These are phyloP conservation scores for Trachelus troglodyta DNA, from an alignment of 2,888 invertebrate species.

Conservation along the genomic window DNA sequence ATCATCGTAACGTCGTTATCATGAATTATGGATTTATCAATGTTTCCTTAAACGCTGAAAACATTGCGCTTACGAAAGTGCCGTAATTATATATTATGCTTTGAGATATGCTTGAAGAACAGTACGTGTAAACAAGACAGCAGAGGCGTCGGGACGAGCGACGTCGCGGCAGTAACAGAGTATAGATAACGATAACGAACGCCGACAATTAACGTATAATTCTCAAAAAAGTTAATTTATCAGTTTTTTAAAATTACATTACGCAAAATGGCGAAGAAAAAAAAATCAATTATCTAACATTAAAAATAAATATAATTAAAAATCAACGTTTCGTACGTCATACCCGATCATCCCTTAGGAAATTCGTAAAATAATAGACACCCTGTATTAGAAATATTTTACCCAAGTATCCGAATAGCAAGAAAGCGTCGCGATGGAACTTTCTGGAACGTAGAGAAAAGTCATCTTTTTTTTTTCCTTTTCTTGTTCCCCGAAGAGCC, in stretches of 20 bases:
- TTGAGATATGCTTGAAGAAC: conserved; percentile 15
- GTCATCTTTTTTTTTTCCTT: background rate
- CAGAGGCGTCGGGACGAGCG: conserved; percentile 5
- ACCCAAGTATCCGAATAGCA: background rate
- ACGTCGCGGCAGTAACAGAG: background rate
- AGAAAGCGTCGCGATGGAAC: background rate
- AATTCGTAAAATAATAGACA: background rate
- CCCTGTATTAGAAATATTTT: background rate
- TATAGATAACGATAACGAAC: conserved; percentile 28
- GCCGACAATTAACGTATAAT: conserved; percentile 16
- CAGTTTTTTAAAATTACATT: conserved; percentile 24
- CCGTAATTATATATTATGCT: conserved; percentile 9
- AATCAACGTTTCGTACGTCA: too few species aligned
- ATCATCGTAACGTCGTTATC: background rate
- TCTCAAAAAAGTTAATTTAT: conserved; percentile 18
- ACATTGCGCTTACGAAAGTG: conserved; percentile 24
- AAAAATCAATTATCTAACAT: too few species aligned
- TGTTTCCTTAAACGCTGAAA: background rate
- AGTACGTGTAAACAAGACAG: conserved; percentile 26
- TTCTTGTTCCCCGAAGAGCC: background rate
- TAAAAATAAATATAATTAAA: too few species aligned
- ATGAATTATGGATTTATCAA: background rate
- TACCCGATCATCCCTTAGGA: background rate
- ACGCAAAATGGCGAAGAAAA: too few species aligned
- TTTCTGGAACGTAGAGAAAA: background rate